A percentile compares a stretch with the other conserved stretches of the same genome.
Evolutionary conservation across 2,797 vertebrate species (phyloP).

Genomic region (Ambastaia sidthimunki): DNA sequence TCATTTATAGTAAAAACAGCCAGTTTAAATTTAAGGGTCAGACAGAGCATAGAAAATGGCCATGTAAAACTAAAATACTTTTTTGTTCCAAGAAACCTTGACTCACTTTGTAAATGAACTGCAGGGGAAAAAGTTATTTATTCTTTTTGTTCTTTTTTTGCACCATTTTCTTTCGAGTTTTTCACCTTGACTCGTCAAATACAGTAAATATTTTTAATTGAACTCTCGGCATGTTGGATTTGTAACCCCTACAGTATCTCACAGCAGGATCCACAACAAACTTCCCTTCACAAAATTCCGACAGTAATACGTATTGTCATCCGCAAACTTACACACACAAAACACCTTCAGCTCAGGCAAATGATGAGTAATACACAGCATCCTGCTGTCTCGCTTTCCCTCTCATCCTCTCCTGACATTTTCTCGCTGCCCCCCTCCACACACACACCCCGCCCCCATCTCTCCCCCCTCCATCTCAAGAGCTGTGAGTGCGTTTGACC

Average conservation of each 20-base stretch:
- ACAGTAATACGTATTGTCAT: slow-evolving; percentile 36
- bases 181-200: not conserved
- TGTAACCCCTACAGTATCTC: slow-evolving; percentile 44
- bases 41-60: not conserved
- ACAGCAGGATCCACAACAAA: slow-evolving; percentile 48
- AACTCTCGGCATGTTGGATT: slow-evolving; percentile 27
- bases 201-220: slow-evolving; percentile 20
- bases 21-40: not conserved
- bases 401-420: slow-evolving; percentile 62
- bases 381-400: slow-evolving; percentile 54
- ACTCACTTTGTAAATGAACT: not conserved
- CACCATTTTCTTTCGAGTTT: not conserved
- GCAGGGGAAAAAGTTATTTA: not conserved
- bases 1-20: not conserved
- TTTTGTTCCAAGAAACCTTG: not conserved
- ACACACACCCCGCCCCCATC: not conserved
- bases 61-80: not conserved
- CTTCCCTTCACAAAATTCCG: slow-evolving; percentile 33
- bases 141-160: not conserved
- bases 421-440: slow-evolving; percentile 42
- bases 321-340: slow-evolving; percentile 49
- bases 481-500: slow-evolving; percentile 73
- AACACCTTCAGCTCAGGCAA: slow-evolving; percentile 66
- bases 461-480: slow-evolving; percentile 39
- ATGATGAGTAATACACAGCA: slow-evolving; percentile 75